These are phyloP conservation scores for Campylomormyrus tamandua DNA, from an alignment of 2,113 vertebrate species.

Conservation along the genomic window DNA sequence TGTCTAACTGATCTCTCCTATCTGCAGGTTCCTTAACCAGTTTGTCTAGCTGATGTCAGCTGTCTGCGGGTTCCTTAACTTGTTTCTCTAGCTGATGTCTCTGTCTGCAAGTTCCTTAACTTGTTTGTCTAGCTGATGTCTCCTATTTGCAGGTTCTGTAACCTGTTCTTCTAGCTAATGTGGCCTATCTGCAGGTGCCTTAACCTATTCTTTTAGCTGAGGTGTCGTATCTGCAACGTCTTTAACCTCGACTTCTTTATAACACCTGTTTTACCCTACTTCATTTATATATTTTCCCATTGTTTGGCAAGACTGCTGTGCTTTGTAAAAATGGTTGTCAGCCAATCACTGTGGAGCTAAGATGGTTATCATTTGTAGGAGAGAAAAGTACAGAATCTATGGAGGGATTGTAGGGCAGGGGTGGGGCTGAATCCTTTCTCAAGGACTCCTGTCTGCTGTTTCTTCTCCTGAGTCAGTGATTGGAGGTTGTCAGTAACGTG, in stretches of 20 bases:
- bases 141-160: background rate
- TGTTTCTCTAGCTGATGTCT: background rate
- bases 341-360: background rate
- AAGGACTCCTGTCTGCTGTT: background rate
- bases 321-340: background rate
- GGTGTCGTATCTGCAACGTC: background rate
- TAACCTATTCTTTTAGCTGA: background rate
- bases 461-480: background rate
- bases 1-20: background rate
- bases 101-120: background rate
- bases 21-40: background rate
- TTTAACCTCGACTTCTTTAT: background rate
- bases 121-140: background rate
- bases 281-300: background rate
- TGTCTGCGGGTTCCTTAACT: background rate
- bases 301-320: background rate
- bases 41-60: background rate
- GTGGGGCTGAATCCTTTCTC: background rate
- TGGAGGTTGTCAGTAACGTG: background rate
- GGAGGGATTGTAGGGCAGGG: background rate
- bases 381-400: background rate
- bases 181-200: background rate
- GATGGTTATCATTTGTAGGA: slow-evolving; percentile 1
- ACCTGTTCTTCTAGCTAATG: background rate
- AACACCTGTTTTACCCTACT: background rate